A percentile compares a stretch with the other conserved stretches of the same genome.
phyloP scores from a whole-genome alignment of 1,140 invertebrate species.

The Zaprionus camerounensis region DNA sequence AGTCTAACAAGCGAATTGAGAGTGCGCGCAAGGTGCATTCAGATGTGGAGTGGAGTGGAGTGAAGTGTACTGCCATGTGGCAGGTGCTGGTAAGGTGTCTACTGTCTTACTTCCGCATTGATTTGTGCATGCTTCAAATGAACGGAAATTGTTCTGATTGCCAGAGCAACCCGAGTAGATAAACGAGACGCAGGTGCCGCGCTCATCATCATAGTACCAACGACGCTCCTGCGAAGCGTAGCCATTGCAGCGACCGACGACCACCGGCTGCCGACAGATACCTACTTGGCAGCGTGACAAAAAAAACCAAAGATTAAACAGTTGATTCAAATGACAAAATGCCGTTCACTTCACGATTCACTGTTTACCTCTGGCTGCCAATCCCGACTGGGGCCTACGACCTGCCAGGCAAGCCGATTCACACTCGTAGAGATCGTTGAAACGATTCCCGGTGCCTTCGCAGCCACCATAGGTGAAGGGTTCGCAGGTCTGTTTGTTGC shows the following conservation, averaged over 20 bases:
- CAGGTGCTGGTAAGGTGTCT: constrained; percentile 18
- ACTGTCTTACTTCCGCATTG: constrained; percentile 86
- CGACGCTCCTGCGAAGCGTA: constrained; percentile 86
- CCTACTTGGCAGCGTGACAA: constrained; percentile 67
- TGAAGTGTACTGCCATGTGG: constrained; percentile 32
- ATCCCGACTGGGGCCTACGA: constrained; percentile 61
- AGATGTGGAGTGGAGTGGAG: constrained; percentile 39
- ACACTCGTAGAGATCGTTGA: constrained; percentile 89
- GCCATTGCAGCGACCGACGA: constrained; percentile 89
- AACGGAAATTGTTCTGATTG: constrained; percentile 92
- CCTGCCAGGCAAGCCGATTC: constrained; percentile 86
- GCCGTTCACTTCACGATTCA: not conserved
- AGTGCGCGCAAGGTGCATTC: constrained; percentile 51
- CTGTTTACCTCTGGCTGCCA: constrained; percentile 67
- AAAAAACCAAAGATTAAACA: constrained; percentile 47
- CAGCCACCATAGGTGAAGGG: constrained; percentile 94
- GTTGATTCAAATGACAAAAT: not conserved
- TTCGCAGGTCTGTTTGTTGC: constrained; percentile 85
- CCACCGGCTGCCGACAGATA: constrained; percentile 89
- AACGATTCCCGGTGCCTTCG: constrained; percentile 93
- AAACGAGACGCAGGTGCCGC: constrained; percentile 90
- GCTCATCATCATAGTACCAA: constrained; percentile 92
- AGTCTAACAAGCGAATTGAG: constrained; percentile 53
- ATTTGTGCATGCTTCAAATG: constrained; percentile 88
- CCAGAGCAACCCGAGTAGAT: constrained; percentile 92